phyloP scores from a whole-genome alignment of 92 coral and sea anemone genomes.

The Pocillopora grandis region DNA sequence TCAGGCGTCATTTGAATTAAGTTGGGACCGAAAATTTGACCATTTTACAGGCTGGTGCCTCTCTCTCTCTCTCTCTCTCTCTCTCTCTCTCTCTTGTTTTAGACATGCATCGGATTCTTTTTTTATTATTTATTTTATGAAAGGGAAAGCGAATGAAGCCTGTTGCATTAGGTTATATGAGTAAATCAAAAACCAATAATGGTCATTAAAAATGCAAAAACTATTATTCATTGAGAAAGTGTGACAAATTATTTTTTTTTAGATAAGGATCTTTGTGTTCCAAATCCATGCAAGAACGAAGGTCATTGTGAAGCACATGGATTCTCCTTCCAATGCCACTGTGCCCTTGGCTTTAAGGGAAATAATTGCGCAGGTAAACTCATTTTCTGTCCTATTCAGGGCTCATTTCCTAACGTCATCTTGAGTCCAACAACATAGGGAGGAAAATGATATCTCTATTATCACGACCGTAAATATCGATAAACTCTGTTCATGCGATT shows the following conservation, averaged over 20 bases:
- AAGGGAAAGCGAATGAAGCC: too few relatives aligned
- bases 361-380: constrained; percentile 67
- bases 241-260: constrained; percentile 23
- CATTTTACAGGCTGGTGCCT: not conserved
- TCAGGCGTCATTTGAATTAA: too few relatives aligned
- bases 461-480: too few relatives aligned
- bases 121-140: too few relatives aligned
- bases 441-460: too few relatives aligned
- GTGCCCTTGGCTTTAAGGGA: constrained; percentile 83
- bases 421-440: too few relatives aligned
- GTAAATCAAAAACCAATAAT: not conserved
- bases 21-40: too few relatives aligned
- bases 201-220: not conserved
- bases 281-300: constrained; percentile 78
- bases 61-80: not conserved
- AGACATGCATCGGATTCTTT: not conserved
- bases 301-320: constrained; percentile 70
- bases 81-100: not conserved
- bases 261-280: constrained; percentile 71
- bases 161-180: not conserved
- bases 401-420: too few relatives aligned
- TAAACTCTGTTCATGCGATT: too few relatives aligned
- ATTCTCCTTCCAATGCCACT: constrained; percentile 63
- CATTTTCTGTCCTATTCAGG: not conserved
- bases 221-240: not conserved